Conservation (phyloP, 2,797 vertebrate species). For the Linurgus olivaceus region DNA sequence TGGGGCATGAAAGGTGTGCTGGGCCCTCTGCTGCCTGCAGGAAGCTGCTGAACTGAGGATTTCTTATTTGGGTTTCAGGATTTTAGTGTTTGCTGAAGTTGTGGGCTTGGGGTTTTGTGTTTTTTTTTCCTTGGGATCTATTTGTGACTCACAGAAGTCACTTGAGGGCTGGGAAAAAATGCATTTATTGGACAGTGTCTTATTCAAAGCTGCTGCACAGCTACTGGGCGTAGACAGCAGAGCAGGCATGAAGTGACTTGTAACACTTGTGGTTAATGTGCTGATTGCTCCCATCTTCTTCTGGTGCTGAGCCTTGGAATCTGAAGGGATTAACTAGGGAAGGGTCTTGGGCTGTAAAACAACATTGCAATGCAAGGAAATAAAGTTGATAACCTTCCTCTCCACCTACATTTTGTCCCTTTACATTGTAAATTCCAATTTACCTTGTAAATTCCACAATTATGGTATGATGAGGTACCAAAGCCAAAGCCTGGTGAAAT, state of each 20-base stretch:
- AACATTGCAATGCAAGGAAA: background rate
- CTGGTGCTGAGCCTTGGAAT: background rate
- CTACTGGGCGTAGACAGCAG: background rate
- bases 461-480: background rate
- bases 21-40: background rate
- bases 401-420: background rate
- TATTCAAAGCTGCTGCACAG: background rate
- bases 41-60: background rate
- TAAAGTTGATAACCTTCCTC: background rate
- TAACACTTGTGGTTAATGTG: background rate
- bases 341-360: background rate
- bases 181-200: background rate
- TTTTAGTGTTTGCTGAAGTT: background rate
- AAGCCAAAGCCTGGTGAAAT: background rate
- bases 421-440: background rate
- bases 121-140: background rate
- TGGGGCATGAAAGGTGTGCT: background rate
- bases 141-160: background rate
- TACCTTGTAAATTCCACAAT: background rate
- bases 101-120: background rate
- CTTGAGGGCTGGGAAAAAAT: background rate
- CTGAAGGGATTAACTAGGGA: background rate
- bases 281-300: background rate
- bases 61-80: background rate
- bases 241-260: background rate